These are phyloP conservation scores for Orbicella faveolata DNA, from an alignment of 64 coral and sea anemone species.

Conservation along the genomic window DNA sequence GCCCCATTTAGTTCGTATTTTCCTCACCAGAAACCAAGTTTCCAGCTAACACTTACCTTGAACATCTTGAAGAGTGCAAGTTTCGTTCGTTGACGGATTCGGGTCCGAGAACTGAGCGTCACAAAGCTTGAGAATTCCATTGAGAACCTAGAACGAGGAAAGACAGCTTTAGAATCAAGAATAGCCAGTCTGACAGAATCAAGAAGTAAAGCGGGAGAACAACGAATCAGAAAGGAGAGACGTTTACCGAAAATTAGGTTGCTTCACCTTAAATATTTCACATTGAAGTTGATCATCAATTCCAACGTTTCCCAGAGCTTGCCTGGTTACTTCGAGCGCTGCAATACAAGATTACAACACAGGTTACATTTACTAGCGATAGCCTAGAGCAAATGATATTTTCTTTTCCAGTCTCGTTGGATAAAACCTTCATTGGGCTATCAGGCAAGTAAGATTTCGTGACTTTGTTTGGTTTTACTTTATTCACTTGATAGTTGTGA, in stretches of 20 bases:
- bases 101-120: slow-evolving; percentile 15
- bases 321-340: slow-evolving; percentile 52
- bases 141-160: slow-evolving; percentile 34
- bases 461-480: too few relatives aligned
- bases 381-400: too few relatives aligned
- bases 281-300: slow-evolving; percentile 69
- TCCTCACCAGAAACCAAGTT: too few relatives aligned
- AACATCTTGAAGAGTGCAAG: not conserved
- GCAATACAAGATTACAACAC: not conserved
- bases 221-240: not conserved
- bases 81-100: not conserved
- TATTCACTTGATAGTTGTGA: too few relatives aligned
- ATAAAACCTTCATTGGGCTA: too few relatives aligned
- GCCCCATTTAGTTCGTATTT: too few relatives aligned
- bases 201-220: not conserved
- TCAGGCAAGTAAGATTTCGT: too few relatives aligned
- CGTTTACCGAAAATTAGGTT: not conserved
- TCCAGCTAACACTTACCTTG: not conserved
- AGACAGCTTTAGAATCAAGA: not conserved
- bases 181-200: not conserved
- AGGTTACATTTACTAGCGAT: too few relatives aligned
- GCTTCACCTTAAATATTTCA: slow-evolving; percentile 88
- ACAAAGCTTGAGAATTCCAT: slow-evolving; percentile 32
- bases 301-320: slow-evolving; percentile 78
- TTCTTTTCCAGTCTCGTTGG: too few relatives aligned